Evolutionary conservation across 1,140 invertebrate genomes (phyloP).

Genomic region (Magallana ariakensis): DNA sequence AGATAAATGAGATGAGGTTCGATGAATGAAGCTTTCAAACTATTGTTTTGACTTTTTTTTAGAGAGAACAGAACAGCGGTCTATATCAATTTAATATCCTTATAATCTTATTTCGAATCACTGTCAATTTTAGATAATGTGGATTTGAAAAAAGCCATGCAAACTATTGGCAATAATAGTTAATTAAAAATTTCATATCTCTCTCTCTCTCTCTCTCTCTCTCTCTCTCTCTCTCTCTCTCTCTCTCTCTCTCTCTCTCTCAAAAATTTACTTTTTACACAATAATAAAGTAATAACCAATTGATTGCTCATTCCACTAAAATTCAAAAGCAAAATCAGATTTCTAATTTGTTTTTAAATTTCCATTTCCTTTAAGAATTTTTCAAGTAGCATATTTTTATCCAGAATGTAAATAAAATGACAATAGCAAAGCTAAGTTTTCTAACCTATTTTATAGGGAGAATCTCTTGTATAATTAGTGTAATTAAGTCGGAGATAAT

Average conservation of each 20-base stretch:
- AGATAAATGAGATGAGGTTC: background rate
- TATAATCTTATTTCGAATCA: constrained; percentile 15
- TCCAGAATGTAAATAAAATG: no score
- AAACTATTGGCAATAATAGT: background rate
- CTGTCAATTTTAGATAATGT: constrained; percentile 26
- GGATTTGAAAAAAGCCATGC: background rate
- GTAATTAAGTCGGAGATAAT: constrained; percentile 4
- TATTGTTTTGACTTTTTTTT: constrained; percentile 14
- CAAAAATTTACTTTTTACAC: background rate
- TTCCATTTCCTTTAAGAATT: no score
- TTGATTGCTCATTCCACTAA: no score
- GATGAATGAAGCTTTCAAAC: background rate
- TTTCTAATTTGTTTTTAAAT: no score
- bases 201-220: constrained; percentile 15
- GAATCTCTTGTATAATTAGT: background rate
- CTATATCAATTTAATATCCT: constrained; percentile 28
- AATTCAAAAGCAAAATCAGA: no score
- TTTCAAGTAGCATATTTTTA: no score
- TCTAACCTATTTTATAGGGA: no score
- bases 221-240: constrained; percentile 14
- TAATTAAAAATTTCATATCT: background rate
- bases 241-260: constrained; percentile 6
- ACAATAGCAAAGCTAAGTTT: no score
- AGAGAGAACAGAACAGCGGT: background rate
- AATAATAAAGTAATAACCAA: no score